Base-by-base conservation (phyloP, 2,888 invertebrate species). In the Caenorhabditis sinica region DNA sequence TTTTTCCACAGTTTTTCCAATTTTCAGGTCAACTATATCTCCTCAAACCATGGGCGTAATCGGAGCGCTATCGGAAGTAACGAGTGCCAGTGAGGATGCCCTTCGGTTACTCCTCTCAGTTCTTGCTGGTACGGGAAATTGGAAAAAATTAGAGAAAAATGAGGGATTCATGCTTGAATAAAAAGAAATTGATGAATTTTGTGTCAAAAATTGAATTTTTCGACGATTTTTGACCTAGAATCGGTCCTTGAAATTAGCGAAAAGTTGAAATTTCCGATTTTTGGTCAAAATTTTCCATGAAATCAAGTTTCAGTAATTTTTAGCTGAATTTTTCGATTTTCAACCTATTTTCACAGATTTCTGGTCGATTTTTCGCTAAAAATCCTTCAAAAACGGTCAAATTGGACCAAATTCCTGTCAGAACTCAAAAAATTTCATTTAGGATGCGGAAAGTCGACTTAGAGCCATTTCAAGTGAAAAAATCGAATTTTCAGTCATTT, bases 21-120 rank as follows among this genome's bases (percentile, higher is more conserved):
- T 45, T 45, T 56, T 56, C 28, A 13, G 40, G 60, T 45, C 30
- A 53, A 30, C 17, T 30, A 33, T n/a, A n/a, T n/a, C n/a, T 1
- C 56, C 60, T 25, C 68, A 45, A 45, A 81, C 56, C 17, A 87
- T 87, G 87, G 85, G 86, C 53, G 51, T 86, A 40, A 79, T 86
- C 17, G 82, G 80, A 33, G 77, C 85, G 25, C 60, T 92, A 36
- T 89, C 92, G 49, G 90, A 90, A 49, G 79, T 82, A 30, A 80
- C 89, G 6, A 87, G 81, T 45, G 87, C 90, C 8, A 85, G 90
- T 11, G 92, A 92, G 75, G 92, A 92, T 89, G 92, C 88, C 49
- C 83, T 92, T 2, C 86, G 90, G 3, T 82, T 92, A 0, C 85
- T 92, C 28, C 75, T 92, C 60, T 90, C 91, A 25, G 89, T 92